Evolutionary conservation across 2,113 vertebrate genomes (phyloP).

Genomic region (Reinhardtius hippoglossoides): DNA sequence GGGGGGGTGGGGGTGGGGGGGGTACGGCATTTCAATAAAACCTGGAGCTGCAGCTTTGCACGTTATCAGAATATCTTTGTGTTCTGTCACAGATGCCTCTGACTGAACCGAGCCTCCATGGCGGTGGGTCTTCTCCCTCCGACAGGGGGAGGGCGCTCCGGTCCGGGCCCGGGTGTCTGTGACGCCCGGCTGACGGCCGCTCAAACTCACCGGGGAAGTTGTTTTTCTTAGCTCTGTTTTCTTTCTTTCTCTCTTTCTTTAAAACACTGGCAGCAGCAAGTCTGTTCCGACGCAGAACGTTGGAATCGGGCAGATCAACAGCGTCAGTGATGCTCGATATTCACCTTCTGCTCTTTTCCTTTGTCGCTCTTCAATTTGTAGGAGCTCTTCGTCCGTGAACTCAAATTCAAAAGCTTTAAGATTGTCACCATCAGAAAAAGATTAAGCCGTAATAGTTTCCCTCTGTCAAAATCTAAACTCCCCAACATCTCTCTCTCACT

Average conservation of each 20-base stretch:
- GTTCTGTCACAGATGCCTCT: constrained; percentile 51
- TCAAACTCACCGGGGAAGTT: constrained; percentile 57
- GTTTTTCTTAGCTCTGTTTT: constrained; percentile 49
- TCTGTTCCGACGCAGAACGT: constrained; percentile 50
- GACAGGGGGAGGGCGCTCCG: constrained; percentile 48
- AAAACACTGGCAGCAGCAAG: constrained; percentile 39
- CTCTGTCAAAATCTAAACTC: too few relatives aligned
- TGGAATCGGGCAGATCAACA: constrained; percentile 42
- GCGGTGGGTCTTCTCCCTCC: constrained; percentile 45
- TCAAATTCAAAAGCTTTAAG: too few relatives aligned
- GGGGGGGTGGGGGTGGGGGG: background rate
- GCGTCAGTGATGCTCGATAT: background rate
- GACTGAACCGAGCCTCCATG: constrained; percentile 50
- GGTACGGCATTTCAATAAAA: constrained; percentile 35
- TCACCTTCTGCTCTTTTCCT: background rate
- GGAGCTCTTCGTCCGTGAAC: too few relatives aligned
- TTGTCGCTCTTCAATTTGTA: too few relatives aligned
- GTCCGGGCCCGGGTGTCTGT: constrained; percentile 65
- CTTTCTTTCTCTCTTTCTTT: constrained; percentile 11
- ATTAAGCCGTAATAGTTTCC: too few relatives aligned
- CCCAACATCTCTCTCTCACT: too few relatives aligned
- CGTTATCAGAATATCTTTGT: constrained; percentile 55
- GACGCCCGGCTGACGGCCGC: constrained; percentile 68
- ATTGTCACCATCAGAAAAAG: too few relatives aligned
- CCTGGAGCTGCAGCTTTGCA: constrained; percentile 44